phyloP scores from a whole-genome alignment of 2,888 invertebrate species.

The Panorpa germanica region DNA sequence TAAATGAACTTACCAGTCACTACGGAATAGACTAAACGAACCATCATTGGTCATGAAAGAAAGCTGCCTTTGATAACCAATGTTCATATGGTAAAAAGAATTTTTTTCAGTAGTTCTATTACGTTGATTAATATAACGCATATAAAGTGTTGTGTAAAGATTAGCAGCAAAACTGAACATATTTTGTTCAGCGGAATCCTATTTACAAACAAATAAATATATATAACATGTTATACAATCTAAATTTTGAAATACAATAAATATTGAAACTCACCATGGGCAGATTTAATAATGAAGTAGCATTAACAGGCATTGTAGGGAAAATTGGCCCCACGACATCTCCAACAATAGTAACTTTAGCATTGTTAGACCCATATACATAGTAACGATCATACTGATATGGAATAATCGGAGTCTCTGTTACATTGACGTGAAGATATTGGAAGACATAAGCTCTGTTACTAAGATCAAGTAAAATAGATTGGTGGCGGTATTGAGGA shows the following conservation, averaged over 20 bases:
- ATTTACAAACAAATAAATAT: conserved; percentile 10
- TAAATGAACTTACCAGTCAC: conserved; percentile 53
- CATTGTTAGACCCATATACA: conserved; percentile 82
- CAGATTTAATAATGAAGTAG: conserved; percentile 55
- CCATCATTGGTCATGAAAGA: conserved; percentile 84
- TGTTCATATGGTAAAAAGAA: conserved; percentile 77
- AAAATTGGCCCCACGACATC: conserved; percentile 88
- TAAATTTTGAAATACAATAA: conserved; percentile 1
- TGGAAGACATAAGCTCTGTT: conserved; percentile 83
- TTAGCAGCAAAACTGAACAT: conserved; percentile 95
- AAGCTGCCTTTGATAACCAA: conserved; percentile 73
- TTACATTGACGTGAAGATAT: conserved; percentile 89
- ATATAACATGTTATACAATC: conserved; percentile 7
- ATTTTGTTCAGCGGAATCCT: conserved; percentile 84
- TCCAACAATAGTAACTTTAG: conserved; percentile 65
- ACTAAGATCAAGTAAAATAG: conserved; percentile 78
- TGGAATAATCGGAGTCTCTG: conserved; percentile 82
- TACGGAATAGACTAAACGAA: conserved; percentile 77
- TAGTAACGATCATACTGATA: conserved; percentile 83
- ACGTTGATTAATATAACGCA: conserved; percentile 77
- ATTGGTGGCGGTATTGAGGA: conserved; percentile 82
- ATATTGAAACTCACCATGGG: conserved; percentile 43
- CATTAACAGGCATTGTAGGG: conserved; percentile 82
- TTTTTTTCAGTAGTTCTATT: conserved; percentile 61
- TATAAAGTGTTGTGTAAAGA: conserved; percentile 77